These are phyloP conservation scores for Laterallus jamaicensis DNA, from an alignment of 2,113 vertebrate species.

Conservation along the genomic window DNA sequence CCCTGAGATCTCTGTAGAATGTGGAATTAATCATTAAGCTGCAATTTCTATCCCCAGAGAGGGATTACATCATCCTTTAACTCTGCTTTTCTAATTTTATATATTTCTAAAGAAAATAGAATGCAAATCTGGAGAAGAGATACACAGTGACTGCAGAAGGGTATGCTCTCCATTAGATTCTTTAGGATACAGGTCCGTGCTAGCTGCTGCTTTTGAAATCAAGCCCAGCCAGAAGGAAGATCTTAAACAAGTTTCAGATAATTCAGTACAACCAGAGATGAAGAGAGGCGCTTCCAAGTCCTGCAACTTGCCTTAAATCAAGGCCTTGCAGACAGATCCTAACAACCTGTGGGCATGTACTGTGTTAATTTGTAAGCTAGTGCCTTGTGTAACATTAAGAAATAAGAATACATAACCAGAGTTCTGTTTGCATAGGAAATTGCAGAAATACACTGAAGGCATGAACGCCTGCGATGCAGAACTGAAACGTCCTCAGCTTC, in stretches of 20 bases:
- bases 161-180: background rate
- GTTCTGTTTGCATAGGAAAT: background rate
- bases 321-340: background rate
- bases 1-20: background rate
- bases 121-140: background rate
- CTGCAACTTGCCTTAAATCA: background rate
- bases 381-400: background rate
- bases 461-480: background rate
- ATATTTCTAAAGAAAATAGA: background rate
- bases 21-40: slow-evolving; percentile 59
- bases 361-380: background rate
- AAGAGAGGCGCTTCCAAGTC: background rate
- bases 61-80: background rate
- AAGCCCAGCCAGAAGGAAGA: background rate
- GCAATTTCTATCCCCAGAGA: background rate
- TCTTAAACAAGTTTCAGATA: background rate
- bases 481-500: background rate
- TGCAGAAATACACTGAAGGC: background rate
- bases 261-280: background rate
- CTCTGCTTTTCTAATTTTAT: background rate
- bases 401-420: background rate
- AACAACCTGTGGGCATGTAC: background rate
- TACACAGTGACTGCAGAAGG: background rate
- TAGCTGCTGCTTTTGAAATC: background rate
- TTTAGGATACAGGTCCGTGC: background rate